Conservation (phyloP, 2,797 vertebrate species). For the Enteromius treurensis region DNA sequence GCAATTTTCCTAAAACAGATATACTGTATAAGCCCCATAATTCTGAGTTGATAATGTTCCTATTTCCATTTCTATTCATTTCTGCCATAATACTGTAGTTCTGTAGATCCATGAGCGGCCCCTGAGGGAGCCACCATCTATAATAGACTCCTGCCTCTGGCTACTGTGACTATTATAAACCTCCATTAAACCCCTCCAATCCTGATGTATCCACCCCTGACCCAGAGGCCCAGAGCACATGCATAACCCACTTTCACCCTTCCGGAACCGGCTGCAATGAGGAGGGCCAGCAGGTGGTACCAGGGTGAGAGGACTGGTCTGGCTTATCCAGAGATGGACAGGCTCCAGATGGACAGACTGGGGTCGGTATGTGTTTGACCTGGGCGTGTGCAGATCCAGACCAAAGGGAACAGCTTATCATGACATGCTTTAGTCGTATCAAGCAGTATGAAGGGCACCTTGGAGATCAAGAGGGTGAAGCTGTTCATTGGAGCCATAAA, state of each 20-base stretch:
- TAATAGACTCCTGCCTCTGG: slow-evolving; percentile 57
- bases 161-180: slow-evolving; percentile 56
- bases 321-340: slow-evolving; percentile 31
- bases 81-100: slow-evolving; percentile 37
- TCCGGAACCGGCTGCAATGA: slow-evolving; percentile 13
- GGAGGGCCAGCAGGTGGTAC: slow-evolving; percentile 4
- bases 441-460: background rate
- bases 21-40: background rate
- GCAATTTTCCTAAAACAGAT: slow-evolving; percentile 15
- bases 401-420: slow-evolving; percentile 20
- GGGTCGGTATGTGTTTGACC: background rate
- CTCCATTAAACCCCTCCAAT: slow-evolving; percentile 46
- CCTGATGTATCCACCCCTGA: slow-evolving; percentile 26
- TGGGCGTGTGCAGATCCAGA: slow-evolving; percentile 16
- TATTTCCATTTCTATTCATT: slow-evolving; percentile 22
- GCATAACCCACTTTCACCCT: slow-evolving; percentile 50
- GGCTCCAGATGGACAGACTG: slow-evolving; percentile 15
- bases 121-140: slow-evolving; percentile 44
- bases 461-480: background rate
- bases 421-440: background rate
- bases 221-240: slow-evolving; percentile 36
- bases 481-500: background rate
- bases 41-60: slow-evolving; percentile 10
- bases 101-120: background rate
- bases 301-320: background rate